A percentile compares a stretch with the other conserved stretches of the same genome.
Conservation (phyloP, 2,113 vertebrate species). For the Morone chrysops region DNA sequence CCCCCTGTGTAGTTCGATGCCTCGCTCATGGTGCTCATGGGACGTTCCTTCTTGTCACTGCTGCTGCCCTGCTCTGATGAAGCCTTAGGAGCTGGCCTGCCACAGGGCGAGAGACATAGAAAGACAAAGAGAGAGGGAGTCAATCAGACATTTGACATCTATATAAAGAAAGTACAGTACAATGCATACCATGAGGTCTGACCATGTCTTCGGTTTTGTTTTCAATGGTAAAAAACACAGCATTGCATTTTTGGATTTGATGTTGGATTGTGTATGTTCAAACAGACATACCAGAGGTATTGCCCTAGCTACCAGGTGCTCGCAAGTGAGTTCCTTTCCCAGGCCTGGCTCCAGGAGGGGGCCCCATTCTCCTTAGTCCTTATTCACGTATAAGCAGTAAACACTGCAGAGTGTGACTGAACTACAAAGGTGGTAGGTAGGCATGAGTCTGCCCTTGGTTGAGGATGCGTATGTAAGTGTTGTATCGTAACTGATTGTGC, state of each 20-base stretch:
- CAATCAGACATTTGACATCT: constrained; percentile 4
- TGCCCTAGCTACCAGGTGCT: background rate
- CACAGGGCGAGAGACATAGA: constrained; percentile 57
- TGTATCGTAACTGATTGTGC: background rate
- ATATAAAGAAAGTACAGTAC: background rate
- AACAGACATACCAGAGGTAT: too few relatives aligned
- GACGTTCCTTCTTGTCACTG: constrained; percentile 91
- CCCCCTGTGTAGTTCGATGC: constrained; percentile 91
- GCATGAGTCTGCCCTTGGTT: background rate
- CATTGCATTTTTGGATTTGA: too few relatives aligned
- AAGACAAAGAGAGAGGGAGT: constrained; percentile 18
- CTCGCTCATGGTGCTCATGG: constrained; percentile 92
- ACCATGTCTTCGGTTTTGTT: background rate
- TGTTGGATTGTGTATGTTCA: background rate
- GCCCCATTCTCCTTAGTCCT: too few relatives aligned
- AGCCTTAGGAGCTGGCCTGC: constrained; percentile 87
- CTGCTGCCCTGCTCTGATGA: constrained; percentile 62
- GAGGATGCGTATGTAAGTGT: background rate
- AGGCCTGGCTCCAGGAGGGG: background rate
- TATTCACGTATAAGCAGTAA: too few relatives aligned
- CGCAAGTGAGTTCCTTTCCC: background rate
- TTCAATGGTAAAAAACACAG: background rate
- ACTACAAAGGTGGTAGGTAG: background rate
- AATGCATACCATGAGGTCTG: background rate
- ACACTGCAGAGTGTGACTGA: background rate